phyloP scores from a whole-genome alignment of 1,140 invertebrate species.

The Drosophila arawakana region DNA sequence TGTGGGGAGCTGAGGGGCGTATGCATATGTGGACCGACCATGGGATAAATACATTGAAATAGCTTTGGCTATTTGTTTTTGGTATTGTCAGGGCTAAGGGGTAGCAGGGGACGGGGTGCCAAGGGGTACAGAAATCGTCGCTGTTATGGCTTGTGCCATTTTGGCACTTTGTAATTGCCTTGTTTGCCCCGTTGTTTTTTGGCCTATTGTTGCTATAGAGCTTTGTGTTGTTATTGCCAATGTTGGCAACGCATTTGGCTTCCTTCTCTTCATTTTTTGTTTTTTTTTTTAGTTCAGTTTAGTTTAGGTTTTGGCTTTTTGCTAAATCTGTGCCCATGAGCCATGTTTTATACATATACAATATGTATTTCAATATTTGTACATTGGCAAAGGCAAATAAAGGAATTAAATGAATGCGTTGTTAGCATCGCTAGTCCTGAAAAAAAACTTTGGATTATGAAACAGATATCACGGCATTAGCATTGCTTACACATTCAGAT shows the following conservation, averaged over 20 bases:
- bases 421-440: conserved; percentile 1
- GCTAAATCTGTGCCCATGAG: conserved; percentile 70
- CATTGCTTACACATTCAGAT: conserved; percentile 5
- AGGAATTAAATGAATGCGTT: conserved; percentile 48
- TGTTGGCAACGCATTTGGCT: conserved; percentile 71
- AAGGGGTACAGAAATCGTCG: conserved; percentile 40
- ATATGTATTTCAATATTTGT: conserved; percentile 72
- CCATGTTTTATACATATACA: conserved; percentile 55
- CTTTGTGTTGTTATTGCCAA: conserved; percentile 64
- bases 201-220: conserved; percentile 39
- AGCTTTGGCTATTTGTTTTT: conserved; percentile 81
- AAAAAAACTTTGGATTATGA: conserved; percentile 17
- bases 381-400: conserved; percentile 38
- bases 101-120: background rate
- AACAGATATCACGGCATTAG: conserved; percentile 8
- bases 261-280: conserved; percentile 24
- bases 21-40: conserved; percentile 73
- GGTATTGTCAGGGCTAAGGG: conserved; percentile 28
- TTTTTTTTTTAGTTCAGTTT: conserved; percentile 28
- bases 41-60: conserved; percentile 79
- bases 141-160: conserved; percentile 79
- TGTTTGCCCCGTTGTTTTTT: conserved; percentile 75
- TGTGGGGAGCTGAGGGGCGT: conserved; percentile 32
- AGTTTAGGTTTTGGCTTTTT: conserved; percentile 46
- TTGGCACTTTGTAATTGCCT: conserved; percentile 82